Base-by-base conservation (phyloP, 2,888 invertebrate genomes). In the Diaprepes abbreviatus region DNA sequence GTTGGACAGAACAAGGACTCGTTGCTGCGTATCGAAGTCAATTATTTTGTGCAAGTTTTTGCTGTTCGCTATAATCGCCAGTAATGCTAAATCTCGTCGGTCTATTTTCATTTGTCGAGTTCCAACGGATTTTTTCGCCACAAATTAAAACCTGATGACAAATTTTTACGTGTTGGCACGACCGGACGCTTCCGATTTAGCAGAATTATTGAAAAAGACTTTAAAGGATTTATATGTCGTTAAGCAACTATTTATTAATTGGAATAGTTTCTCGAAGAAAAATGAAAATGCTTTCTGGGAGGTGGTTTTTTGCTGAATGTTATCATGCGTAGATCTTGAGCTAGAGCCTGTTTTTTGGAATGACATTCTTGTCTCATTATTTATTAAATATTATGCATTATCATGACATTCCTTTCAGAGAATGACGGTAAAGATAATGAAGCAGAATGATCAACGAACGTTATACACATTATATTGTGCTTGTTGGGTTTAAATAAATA, bases 151-250 rank as follows among this genome's bases (percentile, higher is more conserved):
- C 14, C n/a, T 12, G 54, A 63, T 54, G 60, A 60, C 66, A 63
- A 62, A 68, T 62, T 63, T 68, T 68, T 63, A 63, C 68, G 63
- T 60, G 62, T 68, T 43, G 62, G 62, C 67, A 67, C 55, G 67
- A 31, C 63, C 16, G 40, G 24, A 54, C 45, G 57, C 45, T 63
- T 63, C 57, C 62, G 67, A 60, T 67, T 67, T 62, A 67, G 59
- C 38, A 54, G 64, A 65, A 65, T 65, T 43, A 55, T 65, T 50
- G 48, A 16, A 50, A 50, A 50, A 50, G 48, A 28, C 35, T 17
- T 35, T 43, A 12, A 64, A 55, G 43, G 57, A 63, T 68, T 63
- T 63, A 62, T 62, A 55, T 45, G 57, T 68, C 68, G 68, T 68
- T 68, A 68, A 48, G 40, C 31, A 63, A 50, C 28, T 63, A 68